Base-by-base conservation (phyloP, 1,140 invertebrate genomes). In the Rhysida immarginata region DNA sequence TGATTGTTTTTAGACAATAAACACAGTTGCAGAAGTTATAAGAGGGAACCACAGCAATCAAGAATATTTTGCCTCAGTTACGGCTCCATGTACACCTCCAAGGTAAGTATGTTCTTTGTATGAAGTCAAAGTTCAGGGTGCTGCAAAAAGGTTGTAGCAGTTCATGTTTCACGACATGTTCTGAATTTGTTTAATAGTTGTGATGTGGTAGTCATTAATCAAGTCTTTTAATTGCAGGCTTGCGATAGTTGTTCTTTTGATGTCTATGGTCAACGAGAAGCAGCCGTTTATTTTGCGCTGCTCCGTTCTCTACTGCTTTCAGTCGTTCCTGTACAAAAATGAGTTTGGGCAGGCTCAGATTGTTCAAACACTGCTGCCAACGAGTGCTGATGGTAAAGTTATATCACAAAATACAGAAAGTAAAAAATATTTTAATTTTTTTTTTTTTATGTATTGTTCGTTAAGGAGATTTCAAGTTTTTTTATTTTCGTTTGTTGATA, bases 251-350 rank as follows among this genome's bases (percentile, higher is more conserved):
- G 85, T 98, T 43, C 73, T 99, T 8, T 70, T 99, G 13, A 93
- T 97, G 85, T 96, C 93, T 0, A 97, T 99, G 92, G 90, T 98
- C 1, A 96, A 96, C 70, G 95, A 99, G 65, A 96, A 96, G 68
- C 96, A 99, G 69, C 85, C 91, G 14, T 88, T 98, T 67, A 71
- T 79, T 8, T 69, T 99, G 52, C 80, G 94, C 53, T 95, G 90
- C 73, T 85, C 96, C 0, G 92, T 97, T 11, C 78, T 98, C 0
- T 99, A 99, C 68, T 96, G 92, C 68, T 96, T 98, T 68, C 82
- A 98, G 74, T 96, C 88, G 69, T 98, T 88, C 68, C 73, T 99
- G 0, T 94, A 86, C 66, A 90, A 86, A 71, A 99, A 99, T 71
- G 85, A 90, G 65, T 74, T 81, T n/a, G 83, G 83, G 14, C 91